phyloP scores from a whole-genome alignment of 1,140 invertebrate genomes.

The Galleria mellonella region DNA sequence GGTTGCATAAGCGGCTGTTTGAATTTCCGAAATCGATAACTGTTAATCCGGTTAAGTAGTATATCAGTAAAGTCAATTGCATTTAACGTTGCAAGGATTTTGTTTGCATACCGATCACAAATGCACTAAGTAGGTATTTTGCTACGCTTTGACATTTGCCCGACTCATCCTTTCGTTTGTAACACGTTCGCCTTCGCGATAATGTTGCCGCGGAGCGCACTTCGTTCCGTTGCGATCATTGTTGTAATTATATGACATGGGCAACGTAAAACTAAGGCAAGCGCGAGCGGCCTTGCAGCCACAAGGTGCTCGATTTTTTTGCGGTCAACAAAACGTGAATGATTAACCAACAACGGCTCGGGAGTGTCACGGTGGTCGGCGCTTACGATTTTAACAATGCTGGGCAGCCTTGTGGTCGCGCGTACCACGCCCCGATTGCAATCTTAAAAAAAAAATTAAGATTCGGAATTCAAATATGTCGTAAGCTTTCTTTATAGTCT shows the following conservation, averaged over 20 bases:
- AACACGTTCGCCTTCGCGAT: constrained; percentile 55
- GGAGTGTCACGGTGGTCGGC: constrained; percentile 21
- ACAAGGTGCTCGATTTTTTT: constrained; percentile 59
- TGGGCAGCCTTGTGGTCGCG: constrained; percentile 15
- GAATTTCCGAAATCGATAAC: constrained; percentile 16
- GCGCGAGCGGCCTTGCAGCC: constrained; percentile 35
- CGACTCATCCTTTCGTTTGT: constrained; percentile 53
- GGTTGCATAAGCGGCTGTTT: constrained; percentile 20
- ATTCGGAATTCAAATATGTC: constrained; percentile 6
- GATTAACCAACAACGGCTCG: constrained; percentile 31
- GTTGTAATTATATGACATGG: constrained; percentile 39
- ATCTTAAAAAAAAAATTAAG: background rate
- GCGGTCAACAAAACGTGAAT: constrained; percentile 50
- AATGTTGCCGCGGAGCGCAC: constrained; percentile 7
- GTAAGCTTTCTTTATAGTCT: constrained; percentile 38
- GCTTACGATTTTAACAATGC: constrained; percentile 20
- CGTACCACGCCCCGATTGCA: background rate
- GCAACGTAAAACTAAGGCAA: constrained; percentile 41
- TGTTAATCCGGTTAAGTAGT: background rate
- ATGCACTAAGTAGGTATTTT: no score
- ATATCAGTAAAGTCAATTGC: background rate
- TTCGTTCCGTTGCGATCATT: constrained; percentile 4
- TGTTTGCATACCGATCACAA: constrained; percentile 2
- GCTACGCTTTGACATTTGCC: constrained; percentile 44
- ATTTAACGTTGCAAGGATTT: constrained; percentile 5